phyloP scores from a whole-genome alignment of 2,888 invertebrate species.

The Synergus gifuensis region DNA sequence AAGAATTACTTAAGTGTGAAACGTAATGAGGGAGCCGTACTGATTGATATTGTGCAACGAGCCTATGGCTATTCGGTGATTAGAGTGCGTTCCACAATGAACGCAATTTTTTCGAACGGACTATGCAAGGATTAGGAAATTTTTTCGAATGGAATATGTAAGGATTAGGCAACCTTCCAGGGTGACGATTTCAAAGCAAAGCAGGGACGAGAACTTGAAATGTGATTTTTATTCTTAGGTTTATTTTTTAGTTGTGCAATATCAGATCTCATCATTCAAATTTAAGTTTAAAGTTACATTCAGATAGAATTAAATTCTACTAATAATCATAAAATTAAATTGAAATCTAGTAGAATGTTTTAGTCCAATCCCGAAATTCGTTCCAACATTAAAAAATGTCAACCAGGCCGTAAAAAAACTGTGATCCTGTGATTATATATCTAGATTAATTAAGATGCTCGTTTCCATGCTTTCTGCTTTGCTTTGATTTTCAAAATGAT shows the following conservation, averaged over 20 bases:
- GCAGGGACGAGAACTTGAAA: background rate
- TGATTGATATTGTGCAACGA: slow-evolving; percentile 33
- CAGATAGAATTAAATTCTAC: no score
- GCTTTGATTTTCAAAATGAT: background rate
- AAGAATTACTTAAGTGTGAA: slow-evolving; percentile 19
- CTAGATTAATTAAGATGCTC: background rate
- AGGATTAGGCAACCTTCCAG: slow-evolving; percentile 13
- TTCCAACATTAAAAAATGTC: background rate
- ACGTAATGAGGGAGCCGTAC: background rate
- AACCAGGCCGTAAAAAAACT: background rate
- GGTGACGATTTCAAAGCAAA: slow-evolving; percentile 27
- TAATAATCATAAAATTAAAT: no score
- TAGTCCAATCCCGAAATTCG: background rate
- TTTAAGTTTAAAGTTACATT: background rate
- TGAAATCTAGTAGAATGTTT: background rate
- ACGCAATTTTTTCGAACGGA: slow-evolving; percentile 15
- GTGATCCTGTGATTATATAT: slow-evolving; percentile 4
- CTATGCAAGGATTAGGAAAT: slow-evolving; percentile 18
- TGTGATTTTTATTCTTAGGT: slow-evolving; percentile 38
- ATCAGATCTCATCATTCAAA: slow-evolving; percentile 15
- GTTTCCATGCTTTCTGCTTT: slow-evolving; percentile 33
- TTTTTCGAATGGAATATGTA: slow-evolving; percentile 7
- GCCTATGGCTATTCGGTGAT: slow-evolving; percentile 5
- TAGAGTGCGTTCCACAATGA: background rate
- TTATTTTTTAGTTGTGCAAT: slow-evolving; percentile 22